Base-by-base conservation (phyloP, 2,888 invertebrate genomes). In the Zonitis immaculata region DNA sequence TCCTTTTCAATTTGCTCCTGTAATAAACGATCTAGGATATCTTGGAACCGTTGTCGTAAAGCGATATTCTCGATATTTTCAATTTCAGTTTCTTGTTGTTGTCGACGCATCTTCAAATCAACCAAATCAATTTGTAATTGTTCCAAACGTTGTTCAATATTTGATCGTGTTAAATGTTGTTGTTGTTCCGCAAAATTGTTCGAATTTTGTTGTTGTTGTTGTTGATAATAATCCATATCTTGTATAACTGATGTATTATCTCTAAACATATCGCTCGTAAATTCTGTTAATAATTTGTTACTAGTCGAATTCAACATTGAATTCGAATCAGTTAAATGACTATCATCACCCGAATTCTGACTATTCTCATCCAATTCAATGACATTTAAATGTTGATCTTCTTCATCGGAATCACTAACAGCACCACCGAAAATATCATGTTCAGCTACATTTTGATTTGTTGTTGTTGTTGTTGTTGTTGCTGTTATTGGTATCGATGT, bases 361-460 rank as follows among this genome's bases (percentile, higher is more conserved):
- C 89, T 89, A 25, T 80, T 85, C 64, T 92, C 92, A 65, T 91
- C 92, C 60, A 91, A 78, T 68, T 91, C 91, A 70, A 85, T 77
- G 3, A 87, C 85, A 74, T 88, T 88, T 18, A 85, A 81, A 66
- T 76, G 83, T 12, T 80, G 78, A 52, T 85, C 85, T 61, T 83
- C 83, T 55, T 89, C 89, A 61, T 93, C 93, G 30, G 93, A 93
- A 64, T 95, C 94, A 68, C 94, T 94, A 0, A 95, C 88, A 26
- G 91, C 87, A 60, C 92, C 95, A 26, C 95, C 96, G 77, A 96
- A 96, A 68, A 95, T 91, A 64, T 94, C 93, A 65, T 88, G 87
- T 65, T 88, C 89, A 45, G 83, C 86, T 70, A 77, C 77, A 69
- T 70, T 71, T 54, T 67, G 67, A 54, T 77, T 77, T 22, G 73